A percentile compares a stretch with the other conserved stretches of the same genome.
Conservation (phyloP, 2,113 vertebrate genomes). For the Ptilorrhoa leucosticta region DNA sequence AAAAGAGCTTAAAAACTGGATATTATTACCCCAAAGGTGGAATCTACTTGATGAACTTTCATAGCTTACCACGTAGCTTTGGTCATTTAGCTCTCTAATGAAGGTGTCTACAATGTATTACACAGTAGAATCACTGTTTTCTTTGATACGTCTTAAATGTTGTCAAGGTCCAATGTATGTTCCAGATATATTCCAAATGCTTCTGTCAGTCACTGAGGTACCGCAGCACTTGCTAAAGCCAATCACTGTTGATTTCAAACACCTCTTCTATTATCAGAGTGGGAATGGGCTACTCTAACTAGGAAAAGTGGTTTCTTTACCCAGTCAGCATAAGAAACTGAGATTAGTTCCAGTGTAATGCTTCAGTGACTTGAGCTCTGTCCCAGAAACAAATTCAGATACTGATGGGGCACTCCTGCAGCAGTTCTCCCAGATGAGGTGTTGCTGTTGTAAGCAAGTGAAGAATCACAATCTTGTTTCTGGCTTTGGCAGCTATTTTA, state of each 20-base stretch:
- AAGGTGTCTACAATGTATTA: background rate
- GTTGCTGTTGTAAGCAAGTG: background rate
- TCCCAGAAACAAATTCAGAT: background rate
- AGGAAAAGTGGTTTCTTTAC: background rate
- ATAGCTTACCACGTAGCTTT: background rate
- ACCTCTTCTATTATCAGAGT: rapidly evolving
- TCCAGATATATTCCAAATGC: background rate
- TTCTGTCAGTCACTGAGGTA: background rate
- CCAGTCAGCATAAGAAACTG: background rate
- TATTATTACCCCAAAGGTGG: background rate
- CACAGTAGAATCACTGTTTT: background rate
- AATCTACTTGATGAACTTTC: background rate
- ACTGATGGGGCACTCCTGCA: background rate
- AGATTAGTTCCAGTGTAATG: background rate
- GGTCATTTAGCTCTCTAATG: background rate
- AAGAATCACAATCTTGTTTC: background rate
- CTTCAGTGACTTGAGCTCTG: background rate
- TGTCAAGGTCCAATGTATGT: background rate
- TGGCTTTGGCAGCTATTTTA: background rate
- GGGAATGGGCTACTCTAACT: background rate
- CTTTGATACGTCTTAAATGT: background rate
- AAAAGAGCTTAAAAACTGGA: background rate
- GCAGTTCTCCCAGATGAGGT: background rate
- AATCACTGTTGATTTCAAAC: background rate
- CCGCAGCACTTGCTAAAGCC: background rate